Evolutionary conservation across 1,140 invertebrate genomes (phyloP).

Genomic region (Uloborus diversus): DNA sequence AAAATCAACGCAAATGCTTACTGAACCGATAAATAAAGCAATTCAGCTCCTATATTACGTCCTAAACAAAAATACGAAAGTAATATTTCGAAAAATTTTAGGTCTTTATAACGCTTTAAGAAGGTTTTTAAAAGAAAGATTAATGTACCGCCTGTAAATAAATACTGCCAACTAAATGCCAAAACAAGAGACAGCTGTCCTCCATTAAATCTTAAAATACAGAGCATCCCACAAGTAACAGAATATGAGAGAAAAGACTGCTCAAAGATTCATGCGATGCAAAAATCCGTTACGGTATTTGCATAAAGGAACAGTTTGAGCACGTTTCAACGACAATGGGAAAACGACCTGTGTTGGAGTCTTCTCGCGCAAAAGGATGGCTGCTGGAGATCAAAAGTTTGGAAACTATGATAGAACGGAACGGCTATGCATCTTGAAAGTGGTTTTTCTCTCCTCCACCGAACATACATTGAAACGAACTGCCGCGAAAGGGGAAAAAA

Average conservation of each 20-base stretch:
- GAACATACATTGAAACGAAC: slow-evolving; percentile 28
- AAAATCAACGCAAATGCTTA: too few relatives aligned
- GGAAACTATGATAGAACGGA: slow-evolving; percentile 50
- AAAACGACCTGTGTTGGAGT: slow-evolving; percentile 28
- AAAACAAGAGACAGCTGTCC: neutral
- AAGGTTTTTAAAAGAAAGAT: too few relatives aligned
- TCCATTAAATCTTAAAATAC: neutral
- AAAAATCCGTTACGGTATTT: slow-evolving; percentile 49
- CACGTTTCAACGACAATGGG: slow-evolving; percentile 38
- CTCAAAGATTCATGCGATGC: slow-evolving; percentile 36
- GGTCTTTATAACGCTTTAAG: too few relatives aligned
- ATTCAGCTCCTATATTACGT: too few relatives aligned
- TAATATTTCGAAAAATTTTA: too few relatives aligned
- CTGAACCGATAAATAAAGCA: too few relatives aligned
- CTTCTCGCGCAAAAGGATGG: neutral
- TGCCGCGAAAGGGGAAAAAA: neutral
- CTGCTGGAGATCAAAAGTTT: slow-evolving; percentile 32
- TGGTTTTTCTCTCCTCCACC: slow-evolving; percentile 21
- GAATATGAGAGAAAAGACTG: neutral
- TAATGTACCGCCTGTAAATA: neutral
- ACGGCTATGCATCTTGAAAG: slow-evolving; percentile 42
- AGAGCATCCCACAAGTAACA: too few relatives aligned
- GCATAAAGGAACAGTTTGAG: slow-evolving; percentile 39
- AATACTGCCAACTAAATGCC: neutral
- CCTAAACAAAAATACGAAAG: too few relatives aligned